These are phyloP conservation scores for Heliconius himera DNA, from an alignment of 1,140 invertebrate genomes.

Conservation along the genomic window DNA sequence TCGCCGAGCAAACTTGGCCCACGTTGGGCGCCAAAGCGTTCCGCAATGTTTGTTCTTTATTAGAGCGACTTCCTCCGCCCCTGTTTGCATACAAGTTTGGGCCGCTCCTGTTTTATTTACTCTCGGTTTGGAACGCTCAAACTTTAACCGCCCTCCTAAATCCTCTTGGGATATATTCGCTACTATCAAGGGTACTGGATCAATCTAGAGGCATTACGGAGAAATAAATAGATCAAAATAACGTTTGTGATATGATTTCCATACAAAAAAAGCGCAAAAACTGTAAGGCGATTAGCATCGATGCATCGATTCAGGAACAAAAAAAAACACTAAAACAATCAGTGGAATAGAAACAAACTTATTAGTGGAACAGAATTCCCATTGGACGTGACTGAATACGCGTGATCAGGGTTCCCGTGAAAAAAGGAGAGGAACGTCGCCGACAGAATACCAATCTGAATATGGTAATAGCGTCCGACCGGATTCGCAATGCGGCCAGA, in stretches of 20 bases:
- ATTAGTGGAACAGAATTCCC: conserved; percentile 45
- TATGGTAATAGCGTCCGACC: conserved; percentile 70
- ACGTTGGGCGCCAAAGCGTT: conserved; percentile 64
- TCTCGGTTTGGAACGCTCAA: conserved; percentile 54
- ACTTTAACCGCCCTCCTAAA: conserved; percentile 56
- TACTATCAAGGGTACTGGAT: background rate
- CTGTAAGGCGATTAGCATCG: background rate
- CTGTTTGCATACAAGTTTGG: conserved; percentile 71
- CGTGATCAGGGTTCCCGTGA: conserved; percentile 41
- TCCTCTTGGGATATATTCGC: conserved; percentile 46
- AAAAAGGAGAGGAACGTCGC: conserved; percentile 52
- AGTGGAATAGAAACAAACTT: conserved; percentile 48
- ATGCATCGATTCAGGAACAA: background rate
- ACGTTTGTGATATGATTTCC: conserved; percentile 10
- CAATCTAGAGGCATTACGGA: background rate
- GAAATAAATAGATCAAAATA: conserved; percentile 16
- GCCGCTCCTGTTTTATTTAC: conserved; percentile 70
- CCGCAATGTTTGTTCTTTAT: conserved; percentile 74
- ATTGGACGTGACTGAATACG: conserved; percentile 52
- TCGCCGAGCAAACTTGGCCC: conserved; percentile 30
- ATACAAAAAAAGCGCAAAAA: background rate
- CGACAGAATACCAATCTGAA: conserved; percentile 68
- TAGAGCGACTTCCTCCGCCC: conserved; percentile 64
- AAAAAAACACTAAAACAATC: conserved; percentile 41
- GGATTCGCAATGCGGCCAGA: conserved; percentile 72